These are phyloP conservation scores for Nebria brevicollis DNA, from an alignment of 2,888 invertebrate species.

Conservation along the genomic window DNA sequence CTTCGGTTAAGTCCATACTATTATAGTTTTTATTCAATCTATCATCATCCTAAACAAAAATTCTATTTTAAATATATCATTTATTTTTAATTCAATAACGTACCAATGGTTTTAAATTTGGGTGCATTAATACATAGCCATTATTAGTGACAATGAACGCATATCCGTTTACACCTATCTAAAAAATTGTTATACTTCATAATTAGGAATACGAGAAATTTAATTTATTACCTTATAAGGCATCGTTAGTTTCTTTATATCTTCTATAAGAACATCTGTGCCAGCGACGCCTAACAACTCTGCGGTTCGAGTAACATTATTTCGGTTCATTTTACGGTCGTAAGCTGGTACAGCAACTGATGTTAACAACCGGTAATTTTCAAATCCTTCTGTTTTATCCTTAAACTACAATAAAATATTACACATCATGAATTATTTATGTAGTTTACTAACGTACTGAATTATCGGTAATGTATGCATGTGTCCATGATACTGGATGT, in stretches of 20 bases:
- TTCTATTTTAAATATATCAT: constrained; percentile 23
- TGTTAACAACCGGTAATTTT: constrained; percentile 79
- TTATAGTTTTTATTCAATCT: constrained; percentile 91
- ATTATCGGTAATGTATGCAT: constrained; percentile 78
- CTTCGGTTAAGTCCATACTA: constrained; percentile 94
- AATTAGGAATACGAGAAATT: constrained; percentile 48
- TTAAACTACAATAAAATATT: constrained; percentile 47
- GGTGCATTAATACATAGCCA: constrained; percentile 94
- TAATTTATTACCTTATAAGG: constrained; percentile 80
- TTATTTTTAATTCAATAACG: constrained; percentile 57
- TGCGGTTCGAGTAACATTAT: constrained; percentile 71
- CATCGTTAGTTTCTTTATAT: constrained; percentile 88
- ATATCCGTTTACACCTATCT: constrained; percentile 96
- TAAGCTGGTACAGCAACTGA: constrained; percentile 94
- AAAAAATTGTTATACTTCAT: constrained; percentile 56
- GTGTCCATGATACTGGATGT: constrained; percentile 94
- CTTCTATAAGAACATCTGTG: constrained; percentile 92
- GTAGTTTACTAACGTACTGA: too few relatives aligned
- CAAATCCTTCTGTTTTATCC: constrained; percentile 54
- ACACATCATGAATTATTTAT: not conserved
- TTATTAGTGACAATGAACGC: constrained; percentile 97
- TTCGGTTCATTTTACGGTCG: constrained; percentile 74
- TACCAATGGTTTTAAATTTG: constrained; percentile 89
- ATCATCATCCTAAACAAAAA: constrained; percentile 66
- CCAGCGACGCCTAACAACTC: constrained; percentile 94